phyloP scores from a whole-genome alignment of 2,888 invertebrate genomes.

The Athripsodes cinereus region DNA sequence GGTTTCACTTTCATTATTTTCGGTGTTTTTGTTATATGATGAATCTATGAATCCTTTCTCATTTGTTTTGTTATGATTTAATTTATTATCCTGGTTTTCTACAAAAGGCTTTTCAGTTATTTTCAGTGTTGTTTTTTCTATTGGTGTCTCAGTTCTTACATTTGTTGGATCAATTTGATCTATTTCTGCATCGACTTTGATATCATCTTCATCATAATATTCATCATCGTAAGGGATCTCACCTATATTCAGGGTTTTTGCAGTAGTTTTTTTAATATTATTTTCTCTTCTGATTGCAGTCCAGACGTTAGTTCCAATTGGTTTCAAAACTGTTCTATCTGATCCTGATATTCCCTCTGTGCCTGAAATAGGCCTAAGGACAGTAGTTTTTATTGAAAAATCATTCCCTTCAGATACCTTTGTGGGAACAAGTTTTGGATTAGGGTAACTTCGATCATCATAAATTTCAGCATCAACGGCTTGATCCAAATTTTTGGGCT shows the following conservation, averaged over 20 bases:
- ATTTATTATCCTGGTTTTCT: background rate
- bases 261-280: slow-evolving; percentile 7
- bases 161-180: background rate
- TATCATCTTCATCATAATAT: slow-evolving; percentile 27
- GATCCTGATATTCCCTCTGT: slow-evolving; percentile 8
- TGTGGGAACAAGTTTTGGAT: slow-evolving; percentile 13
- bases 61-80: background rate
- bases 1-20: background rate
- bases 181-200: slow-evolving; percentile 7
- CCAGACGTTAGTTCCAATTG: slow-evolving; percentile 21
- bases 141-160: background rate
- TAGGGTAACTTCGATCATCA: slow-evolving; percentile 13
- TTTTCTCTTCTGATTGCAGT: slow-evolving; percentile 13
- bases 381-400: slow-evolving; percentile 13
- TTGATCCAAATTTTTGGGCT: slow-evolving; percentile 13
- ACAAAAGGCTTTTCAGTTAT: background rate
- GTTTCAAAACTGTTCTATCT: slow-evolving; percentile 17
- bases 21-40: background rate
- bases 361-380: slow-evolving; percentile 18
- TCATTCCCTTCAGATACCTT: slow-evolving; percentile 10
- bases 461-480: background rate
- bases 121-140: background rate
- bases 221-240: slow-evolving; percentile 27
- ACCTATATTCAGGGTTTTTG: slow-evolving; percentile 15
- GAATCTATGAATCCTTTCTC: background rate